Evolutionary conservation across 2,888 invertebrate genomes (phyloP).

Genomic region (Leptopilina drosophilae): DNA sequence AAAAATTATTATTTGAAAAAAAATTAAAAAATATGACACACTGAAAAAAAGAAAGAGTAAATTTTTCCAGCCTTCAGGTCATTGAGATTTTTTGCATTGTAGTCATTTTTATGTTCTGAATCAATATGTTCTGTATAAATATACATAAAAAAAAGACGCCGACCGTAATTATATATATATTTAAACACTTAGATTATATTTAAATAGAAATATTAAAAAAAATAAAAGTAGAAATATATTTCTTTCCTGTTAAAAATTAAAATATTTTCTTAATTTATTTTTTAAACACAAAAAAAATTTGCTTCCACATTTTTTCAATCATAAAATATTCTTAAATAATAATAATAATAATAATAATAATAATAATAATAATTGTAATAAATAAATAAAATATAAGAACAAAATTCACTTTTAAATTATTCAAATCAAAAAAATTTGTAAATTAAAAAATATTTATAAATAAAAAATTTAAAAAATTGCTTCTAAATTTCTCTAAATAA

Average conservation of each 20-base stretch:
- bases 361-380: no score
- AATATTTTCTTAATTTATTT: neutral
- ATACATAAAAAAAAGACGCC: constrained; percentile 53
- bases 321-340: no score
- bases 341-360: no score
- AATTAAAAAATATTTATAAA: no score
- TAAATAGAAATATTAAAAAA: neutral
- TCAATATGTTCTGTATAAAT: neutral
- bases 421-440: no score
- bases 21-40: neutral
- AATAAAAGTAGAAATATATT: neutral
- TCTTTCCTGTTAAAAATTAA: neutral
- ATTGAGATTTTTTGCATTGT: constrained; percentile 60
- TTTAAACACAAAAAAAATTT: neutral
- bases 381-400: no score
- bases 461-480: no score
- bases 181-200: neutral
- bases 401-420: no score
- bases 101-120: constrained; percentile 56
- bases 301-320: no score
- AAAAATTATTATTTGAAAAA: no score
- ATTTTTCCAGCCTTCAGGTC: constrained; percentile 62
- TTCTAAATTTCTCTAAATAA: no score
- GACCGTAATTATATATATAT: constrained; percentile 55
- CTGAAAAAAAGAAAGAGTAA: neutral